Percentiles rank a stretch among this genome's conserved stretches.
These are phyloP conservation scores for Strigamia crassipes DNA, from an alignment of 2,888 invertebrate genomes.

Conservation along the genomic window DNA sequence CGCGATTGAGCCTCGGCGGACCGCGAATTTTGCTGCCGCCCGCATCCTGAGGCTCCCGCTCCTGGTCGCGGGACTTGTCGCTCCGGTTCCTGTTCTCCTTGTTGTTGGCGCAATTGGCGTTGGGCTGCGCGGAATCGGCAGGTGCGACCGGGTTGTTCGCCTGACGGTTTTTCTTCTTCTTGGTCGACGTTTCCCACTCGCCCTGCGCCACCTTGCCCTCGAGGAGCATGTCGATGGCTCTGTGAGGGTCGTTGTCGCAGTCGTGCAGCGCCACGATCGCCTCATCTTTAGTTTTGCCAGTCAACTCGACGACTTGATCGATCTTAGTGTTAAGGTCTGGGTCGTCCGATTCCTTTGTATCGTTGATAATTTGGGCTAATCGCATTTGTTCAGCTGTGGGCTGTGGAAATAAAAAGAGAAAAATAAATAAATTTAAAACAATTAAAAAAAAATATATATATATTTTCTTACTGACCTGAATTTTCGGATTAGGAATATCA, in stretches of 20 bases:
- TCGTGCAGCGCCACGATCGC: constrained; percentile 91
- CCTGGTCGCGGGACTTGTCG: constrained; percentile 49
- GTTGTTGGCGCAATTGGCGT: constrained; percentile 52
- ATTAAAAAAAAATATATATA: no score
- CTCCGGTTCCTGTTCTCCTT: constrained; percentile 51
- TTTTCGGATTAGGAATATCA: constrained; percentile 63
- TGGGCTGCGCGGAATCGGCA: constrained; percentile 55
- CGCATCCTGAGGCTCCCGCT: constrained; percentile 51
- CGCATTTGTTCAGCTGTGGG: constrained; percentile 83
- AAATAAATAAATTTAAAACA: no score
- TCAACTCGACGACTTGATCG: constrained; percentile 84
- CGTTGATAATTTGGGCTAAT: constrained; percentile 80
- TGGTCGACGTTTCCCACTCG: constrained; percentile 83
- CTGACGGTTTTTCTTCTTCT: constrained; percentile 83
- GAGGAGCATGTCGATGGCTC: constrained; percentile 78
- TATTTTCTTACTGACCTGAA: constrained; percentile 61
- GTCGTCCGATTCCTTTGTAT: constrained; percentile 65
- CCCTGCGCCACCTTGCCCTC: constrained; percentile 71
- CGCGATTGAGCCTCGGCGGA: constrained; percentile 62
- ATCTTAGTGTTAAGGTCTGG: constrained; percentile 71
- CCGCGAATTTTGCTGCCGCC: constrained; percentile 56
- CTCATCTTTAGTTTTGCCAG: constrained; percentile 85
- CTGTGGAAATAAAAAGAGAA: no score
- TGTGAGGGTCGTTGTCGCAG: constrained; percentile 84
- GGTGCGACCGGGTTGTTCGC: constrained; percentile 54